Percentiles rank a stretch among this genome's conserved stretches.
Conservation (phyloP, 2,113 vertebrate species). For the Columba janthina region DNA sequence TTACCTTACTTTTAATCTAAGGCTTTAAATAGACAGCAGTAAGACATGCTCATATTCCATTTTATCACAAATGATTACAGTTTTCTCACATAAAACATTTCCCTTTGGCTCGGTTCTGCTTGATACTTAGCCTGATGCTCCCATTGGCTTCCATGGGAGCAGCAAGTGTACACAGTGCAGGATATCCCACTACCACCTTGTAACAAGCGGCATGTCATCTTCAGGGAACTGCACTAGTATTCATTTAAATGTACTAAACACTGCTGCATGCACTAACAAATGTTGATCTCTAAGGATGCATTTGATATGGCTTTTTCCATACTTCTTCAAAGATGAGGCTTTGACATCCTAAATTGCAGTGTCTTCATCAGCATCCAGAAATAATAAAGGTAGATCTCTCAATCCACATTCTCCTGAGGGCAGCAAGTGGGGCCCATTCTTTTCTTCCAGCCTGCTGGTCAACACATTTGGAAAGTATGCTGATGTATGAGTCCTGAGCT, state of each 20-base stretch:
- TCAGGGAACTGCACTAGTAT: neutral
- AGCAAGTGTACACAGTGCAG: neutral
- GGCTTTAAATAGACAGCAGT: neutral
- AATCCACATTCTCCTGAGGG: neutral
- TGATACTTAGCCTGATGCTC: neutral
- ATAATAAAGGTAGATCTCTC: neutral
- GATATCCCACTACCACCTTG: neutral
- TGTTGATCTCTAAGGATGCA: neutral
- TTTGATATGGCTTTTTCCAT: neutral
- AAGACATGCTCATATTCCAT: neutral
- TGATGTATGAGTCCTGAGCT: neutral
- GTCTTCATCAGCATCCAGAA: neutral
- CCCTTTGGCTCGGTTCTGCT: neutral
- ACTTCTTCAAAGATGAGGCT: neutral
- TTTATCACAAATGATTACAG: constrained; percentile 42
- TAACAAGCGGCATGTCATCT: neutral
- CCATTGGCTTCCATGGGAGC: neutral
- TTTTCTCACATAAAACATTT: constrained; percentile 47
- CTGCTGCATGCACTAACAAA: neutral
- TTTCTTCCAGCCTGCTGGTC: neutral
- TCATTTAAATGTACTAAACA: neutral
- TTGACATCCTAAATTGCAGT: neutral
- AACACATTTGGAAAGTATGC: neutral
- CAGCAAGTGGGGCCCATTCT: neutral
- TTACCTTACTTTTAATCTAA: constrained; percentile 10